Evolutionary conservation across 2,113 vertebrate species (phyloP).

Genomic region (Oryzias celebensis): DNA sequence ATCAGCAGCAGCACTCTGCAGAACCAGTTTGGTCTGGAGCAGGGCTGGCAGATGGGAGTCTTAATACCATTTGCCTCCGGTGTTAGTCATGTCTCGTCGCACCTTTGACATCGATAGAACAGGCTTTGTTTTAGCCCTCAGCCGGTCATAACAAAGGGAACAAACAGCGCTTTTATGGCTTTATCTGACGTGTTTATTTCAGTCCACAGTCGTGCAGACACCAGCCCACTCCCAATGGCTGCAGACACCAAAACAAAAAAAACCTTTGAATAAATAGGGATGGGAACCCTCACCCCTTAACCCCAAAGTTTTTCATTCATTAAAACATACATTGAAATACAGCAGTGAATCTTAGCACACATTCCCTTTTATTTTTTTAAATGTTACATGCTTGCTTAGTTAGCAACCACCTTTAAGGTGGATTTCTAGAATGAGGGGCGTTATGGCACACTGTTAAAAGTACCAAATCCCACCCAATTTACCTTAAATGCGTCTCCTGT

Average conservation of each 20-base stretch:
- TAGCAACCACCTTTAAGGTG: neutral
- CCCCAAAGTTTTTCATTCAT: slow-evolving; percentile 29
- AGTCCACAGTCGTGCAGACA: slow-evolving; percentile 56
- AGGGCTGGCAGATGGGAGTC: slow-evolving; percentile 57
- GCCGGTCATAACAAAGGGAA: slow-evolving; percentile 58
- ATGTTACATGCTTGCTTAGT: no score
- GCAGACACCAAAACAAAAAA: slow-evolving; percentile 40
- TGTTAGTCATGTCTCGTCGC: slow-evolving; percentile 72
- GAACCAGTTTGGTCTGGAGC: slow-evolving; percentile 38
- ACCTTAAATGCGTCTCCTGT: no score
- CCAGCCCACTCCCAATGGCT: slow-evolving; percentile 26
- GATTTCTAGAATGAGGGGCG: no score
- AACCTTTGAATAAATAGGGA: slow-evolving; percentile 29
- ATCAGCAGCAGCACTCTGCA: neutral
- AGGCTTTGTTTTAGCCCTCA: slow-evolving; percentile 61
- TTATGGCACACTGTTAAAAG: neutral
- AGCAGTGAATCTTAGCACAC: neutral
- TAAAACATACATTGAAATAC: slow-evolving; percentile 10
- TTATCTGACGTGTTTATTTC: slow-evolving; percentile 62
- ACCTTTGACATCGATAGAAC: slow-evolving; percentile 68
- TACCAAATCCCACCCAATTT: neutral
- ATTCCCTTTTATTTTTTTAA: no score
- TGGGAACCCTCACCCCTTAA: neutral
- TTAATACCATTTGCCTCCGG: slow-evolving; percentile 63
- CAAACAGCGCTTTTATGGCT: slow-evolving; percentile 67